Evolutionary conservation across 1,140 invertebrate species (phyloP), one percentile per base, ranked within the genome.

Genomic region (Pararge aegeria): DNA sequence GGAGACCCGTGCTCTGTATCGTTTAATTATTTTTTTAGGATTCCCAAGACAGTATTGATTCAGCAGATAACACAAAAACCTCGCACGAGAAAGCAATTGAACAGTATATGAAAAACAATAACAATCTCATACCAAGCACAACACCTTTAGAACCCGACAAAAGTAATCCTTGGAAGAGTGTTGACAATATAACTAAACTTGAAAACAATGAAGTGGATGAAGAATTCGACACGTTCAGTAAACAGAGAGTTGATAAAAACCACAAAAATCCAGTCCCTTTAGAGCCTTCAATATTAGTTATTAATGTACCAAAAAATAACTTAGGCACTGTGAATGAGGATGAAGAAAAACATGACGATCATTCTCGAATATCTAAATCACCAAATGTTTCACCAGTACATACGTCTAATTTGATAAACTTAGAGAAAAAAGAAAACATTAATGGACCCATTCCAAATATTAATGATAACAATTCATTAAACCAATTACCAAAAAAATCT

Each of bases 211-310:
- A 78, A 52, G 66, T 89, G 0, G 88, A 90, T 46, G 74, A 87
- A 53, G 89, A 90, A 66, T 90, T 90, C 27, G 89, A 90, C 46
- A 73, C 70, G 15, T 88, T 90, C 27, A 80, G 80, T 12, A 80
- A 89, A 78, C 75, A 87, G 61, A 69, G 88, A 54, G 52, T 75
- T 4, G 80, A 84, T 42, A 73, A 69, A 52, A 73, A 67, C 19
- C 67, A 56, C 20, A 50, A 57, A 61, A 64, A 48, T 49, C 75
- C 73, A 27, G 66, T 73, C 18, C 77, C 80, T 51, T 69, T 84
- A 64, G 81, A 83, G 68, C 75, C 78, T 5, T 77, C 74, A 19
- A 67, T 84, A 1, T 52, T 87, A 54, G 56, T 81, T 1, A 51
- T 87, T 50, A 82, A 85, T 34, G 73, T 70, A 37, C 59, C 72